Base-by-base conservation (phyloP, 2,113 vertebrate genomes). In the Rhombomys opimus region DNA sequence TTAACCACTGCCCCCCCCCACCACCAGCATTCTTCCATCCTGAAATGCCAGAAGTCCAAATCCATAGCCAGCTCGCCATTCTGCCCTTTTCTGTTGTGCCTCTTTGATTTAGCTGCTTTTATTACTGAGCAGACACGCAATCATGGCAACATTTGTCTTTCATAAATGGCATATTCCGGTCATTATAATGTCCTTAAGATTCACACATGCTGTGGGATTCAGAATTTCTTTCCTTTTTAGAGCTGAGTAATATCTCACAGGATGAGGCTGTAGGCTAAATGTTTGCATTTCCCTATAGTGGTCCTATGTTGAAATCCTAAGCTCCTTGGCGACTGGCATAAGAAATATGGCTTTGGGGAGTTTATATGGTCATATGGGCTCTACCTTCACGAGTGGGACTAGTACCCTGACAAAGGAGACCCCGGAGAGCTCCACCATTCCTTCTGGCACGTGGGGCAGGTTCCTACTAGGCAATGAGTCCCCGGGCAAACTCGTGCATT, bases 151-250 rank as follows among this genome's bases (percentile, higher is more conserved):
- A 82, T 77, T 41, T 61, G n/a, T 46, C 63, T 87, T 77, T 54
- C 41, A 46, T 92, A 80, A 78, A 35, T 50, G 35, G 61, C 78
- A 32, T 73, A 57, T 82, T 91, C 89, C 72, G 86, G 11, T 81
- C 77, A 63, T 27, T 9, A 35, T 17, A 63, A 96, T 38, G 17
- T 87, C 38, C 68, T 67, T 23, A 65, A 67, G 22, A 54, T 52
- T 68, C 61, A 87, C 86, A 35, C 52, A 50, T 23, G 59, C 20
- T 85, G 22, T 32, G 3, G 65, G 41, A 25, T 59, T 54, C 78
- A 93, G n/a, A 65, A 89, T 87, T 61, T 82, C n/a, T 50, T 95
- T 75, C 63, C 27, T 65, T 92, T 77, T 38, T 8, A 91, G 77
- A 35, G 25, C 17, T 87, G 12, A 89, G 75, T 50, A 76, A 18